Base-by-base conservation (phyloP, 2,888 invertebrate species). In the Syritta pipiens region DNA sequence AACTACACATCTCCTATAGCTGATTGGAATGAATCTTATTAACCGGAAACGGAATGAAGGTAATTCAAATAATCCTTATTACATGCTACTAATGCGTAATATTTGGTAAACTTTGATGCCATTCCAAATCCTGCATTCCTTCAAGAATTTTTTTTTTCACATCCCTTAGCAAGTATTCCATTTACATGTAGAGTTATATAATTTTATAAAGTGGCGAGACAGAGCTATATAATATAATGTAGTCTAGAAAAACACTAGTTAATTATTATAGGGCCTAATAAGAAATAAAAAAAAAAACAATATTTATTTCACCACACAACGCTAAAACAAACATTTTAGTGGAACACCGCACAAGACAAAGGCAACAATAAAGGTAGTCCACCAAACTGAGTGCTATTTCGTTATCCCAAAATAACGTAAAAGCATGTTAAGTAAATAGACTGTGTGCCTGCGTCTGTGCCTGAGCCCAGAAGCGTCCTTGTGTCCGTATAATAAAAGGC, bases 321-420 rank as follows among this genome's bases (percentile, higher is more conserved):
- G 28, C 40, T 37, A 37, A 37, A 37, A 17, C 4, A 65, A 60
- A 67, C 72, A 55, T 65, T 77, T 67, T 77, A 72, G 65, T 72
- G 72, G 72, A 77, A 60, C 28, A 77, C 77, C 77, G 48, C 77
- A 77, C 55, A 72, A 72, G 53, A 77, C 77, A 77, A 72, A 72
- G 48, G 17, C 19, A 42, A 17, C 44, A 28, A 72, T 65, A 77
- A 77, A 71, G 59, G 53, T 72, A 65, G 72, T 72, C 60, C 37
- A 53, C 53, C 49, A 48, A 62, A 53, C 4, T 62, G 68, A 68
- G 48, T 60, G 30, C 46, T 68, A 53, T 53, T 28, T 53, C 30
- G 30, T 67, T 53, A 57, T 74, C 59, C 35, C 14, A 53, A 7
- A 59, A 49, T 17, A 59, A 53, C 22, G 40, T 26, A 32, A 44